Conservation (phyloP, 2,888 invertebrate genomes). For the Horisme vitalbata region DNA sequence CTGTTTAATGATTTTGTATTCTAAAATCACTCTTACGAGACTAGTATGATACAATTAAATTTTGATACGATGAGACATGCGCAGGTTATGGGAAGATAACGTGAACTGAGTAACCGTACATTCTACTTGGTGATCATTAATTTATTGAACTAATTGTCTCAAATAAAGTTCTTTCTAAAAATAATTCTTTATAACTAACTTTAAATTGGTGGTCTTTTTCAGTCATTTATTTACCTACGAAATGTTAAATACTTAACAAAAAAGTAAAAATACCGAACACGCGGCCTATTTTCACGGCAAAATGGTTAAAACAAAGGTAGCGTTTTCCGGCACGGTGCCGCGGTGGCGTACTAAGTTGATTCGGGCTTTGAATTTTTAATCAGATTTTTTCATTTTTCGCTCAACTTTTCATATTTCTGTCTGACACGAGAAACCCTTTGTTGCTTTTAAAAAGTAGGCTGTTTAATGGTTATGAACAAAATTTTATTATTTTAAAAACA, state of each 20-base stretch:
- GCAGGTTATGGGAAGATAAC: too few species aligned
- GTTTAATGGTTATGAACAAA: slow-evolving; percentile 13
- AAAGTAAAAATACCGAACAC: slow-evolving; percentile 18
- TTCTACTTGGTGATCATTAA: too few species aligned
- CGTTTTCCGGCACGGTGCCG: slow-evolving; percentile 22
- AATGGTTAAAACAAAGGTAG: slow-evolving; percentile 25
- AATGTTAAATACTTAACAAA: too few species aligned
- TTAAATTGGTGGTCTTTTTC: slow-evolving; percentile 8
- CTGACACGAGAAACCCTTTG: slow-evolving; percentile 28
- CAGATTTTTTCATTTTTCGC: slow-evolving; percentile 24
- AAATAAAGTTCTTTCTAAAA: too few species aligned
- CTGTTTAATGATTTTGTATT: too few species aligned
- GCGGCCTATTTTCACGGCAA: slow-evolving; percentile 17
- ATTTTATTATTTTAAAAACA: slow-evolving; percentile 17
- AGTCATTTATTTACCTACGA: slow-evolving; percentile 13
- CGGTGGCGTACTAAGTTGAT: slow-evolving; percentile 32
- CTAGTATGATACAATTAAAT: too few species aligned
- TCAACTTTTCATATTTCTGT: slow-evolving; percentile 26
- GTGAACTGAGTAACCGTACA: too few species aligned
- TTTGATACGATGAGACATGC: too few species aligned
- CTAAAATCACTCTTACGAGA: too few species aligned
- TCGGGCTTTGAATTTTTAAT: slow-evolving; percentile 31
- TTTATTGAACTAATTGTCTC: too few species aligned
- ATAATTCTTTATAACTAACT: neutral
- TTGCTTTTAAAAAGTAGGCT: slow-evolving; percentile 10